Evolutionary conservation across 2,797 vertebrate genomes (phyloP), one percentile per base, ranked within the genome.

Genomic region (Eurystomus glaucurus): DNA sequence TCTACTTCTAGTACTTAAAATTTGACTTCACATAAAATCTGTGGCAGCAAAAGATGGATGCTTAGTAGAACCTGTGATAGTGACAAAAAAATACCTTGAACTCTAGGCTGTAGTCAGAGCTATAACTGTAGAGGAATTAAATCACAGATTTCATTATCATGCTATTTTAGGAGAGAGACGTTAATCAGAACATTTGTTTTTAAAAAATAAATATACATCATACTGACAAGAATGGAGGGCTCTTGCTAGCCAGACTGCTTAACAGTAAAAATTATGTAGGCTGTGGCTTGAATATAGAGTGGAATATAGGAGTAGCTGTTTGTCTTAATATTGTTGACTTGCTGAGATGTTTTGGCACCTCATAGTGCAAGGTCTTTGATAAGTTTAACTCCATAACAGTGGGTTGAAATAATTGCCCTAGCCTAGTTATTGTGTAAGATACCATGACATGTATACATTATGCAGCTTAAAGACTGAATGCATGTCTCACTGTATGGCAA

Each of bases 311-410:
- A 70, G 55, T 35, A 85, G 61, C 50, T 43, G 50, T 80, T 91
- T 89, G 37, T 95, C 51, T 96, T 90, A 68, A 64, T 87, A 64
- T 74, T 82, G 29, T 75, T 77, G 74, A 88, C 41, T 93, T 71
- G 80, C 41, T 94, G 79, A 82, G 52, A 25, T 86, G 14, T 76
- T 66, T 75, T 89, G 41, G 50, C 80, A 72, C 23, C 37, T 94
- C 11, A 1, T 41, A 83, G 69, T 65, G 83, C 55, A 78, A 80
- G 94, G 77, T n/a, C 33, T 85, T 37, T 70, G 16, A 12, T 92
- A 80, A 51, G 29, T 72, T 76, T 26, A 88, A 57, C 26, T 75
- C 43, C 11, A 3, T 57, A 95, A 65, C 8, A 43, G 31, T 12
- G 9, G 15, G 77, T 76, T 91, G 61, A 43, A 85, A 72, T 70